Conservation (phyloP, 2,113 vertebrate genomes). For the Actenoides lindsayi region DNA sequence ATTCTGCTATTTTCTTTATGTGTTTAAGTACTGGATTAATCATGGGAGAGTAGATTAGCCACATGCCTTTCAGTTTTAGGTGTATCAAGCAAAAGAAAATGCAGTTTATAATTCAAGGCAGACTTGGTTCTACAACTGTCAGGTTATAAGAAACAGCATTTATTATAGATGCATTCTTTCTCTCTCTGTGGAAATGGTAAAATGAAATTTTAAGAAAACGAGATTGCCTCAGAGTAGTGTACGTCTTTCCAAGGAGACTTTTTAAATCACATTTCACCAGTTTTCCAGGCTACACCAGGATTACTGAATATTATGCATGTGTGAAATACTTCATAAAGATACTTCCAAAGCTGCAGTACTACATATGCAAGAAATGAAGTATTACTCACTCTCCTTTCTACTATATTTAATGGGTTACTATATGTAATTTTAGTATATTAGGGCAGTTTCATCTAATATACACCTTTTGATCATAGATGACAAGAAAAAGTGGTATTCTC, state of each 20-base stretch:
- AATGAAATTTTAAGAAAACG: constrained; percentile 8
- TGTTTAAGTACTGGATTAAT: constrained; percentile 11
- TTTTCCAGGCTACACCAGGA: background rate
- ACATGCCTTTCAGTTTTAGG: background rate
- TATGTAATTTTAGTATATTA: background rate
- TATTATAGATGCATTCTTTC: background rate
- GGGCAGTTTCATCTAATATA: background rate
- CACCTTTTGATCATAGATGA: background rate
- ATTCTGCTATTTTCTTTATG: background rate
- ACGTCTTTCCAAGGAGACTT: background rate
- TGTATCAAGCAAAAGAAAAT: background rate
- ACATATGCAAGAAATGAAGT: background rate
- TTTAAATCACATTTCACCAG: background rate
- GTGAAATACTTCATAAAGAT: background rate
- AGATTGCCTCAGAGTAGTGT: background rate
- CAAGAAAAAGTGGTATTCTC: background rate
- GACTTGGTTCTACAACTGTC: background rate
- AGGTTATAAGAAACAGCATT: background rate
- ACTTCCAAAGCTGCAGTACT: background rate
- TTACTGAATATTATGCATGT: background rate
- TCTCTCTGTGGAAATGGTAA: background rate
- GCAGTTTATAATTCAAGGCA: background rate
- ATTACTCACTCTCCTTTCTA: background rate
- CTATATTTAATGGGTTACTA: background rate
- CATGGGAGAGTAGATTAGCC: background rate